Evolutionary conservation across 2,888 invertebrate species (phyloP).

Genomic region (Drosophila leonis): DNA sequence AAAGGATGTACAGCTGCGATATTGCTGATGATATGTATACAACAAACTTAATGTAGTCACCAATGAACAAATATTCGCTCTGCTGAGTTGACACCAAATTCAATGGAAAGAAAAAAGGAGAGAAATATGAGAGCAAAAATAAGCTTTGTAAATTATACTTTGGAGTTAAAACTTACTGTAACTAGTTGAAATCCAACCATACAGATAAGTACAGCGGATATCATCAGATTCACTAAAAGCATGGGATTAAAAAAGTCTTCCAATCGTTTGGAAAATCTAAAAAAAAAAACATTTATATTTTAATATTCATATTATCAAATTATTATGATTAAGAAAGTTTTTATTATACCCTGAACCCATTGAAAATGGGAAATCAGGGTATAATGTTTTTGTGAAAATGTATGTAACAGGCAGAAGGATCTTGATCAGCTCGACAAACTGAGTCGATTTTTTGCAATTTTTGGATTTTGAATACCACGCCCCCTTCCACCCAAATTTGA

Average conservation of each 20-base stretch:
- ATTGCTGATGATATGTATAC: constrained; percentile 83
- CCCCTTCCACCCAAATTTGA: too few relatives aligned
- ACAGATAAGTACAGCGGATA: constrained; percentile 84
- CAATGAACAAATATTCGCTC: constrained; percentile 83
- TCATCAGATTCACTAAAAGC: constrained; percentile 82
- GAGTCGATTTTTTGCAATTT: too few relatives aligned
- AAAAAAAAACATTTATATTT: too few relatives aligned
- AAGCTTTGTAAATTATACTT: neutral
- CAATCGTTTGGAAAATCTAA: constrained; percentile 79
- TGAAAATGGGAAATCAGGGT: too few relatives aligned
- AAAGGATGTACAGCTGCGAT: constrained; percentile 83
- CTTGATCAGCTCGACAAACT: too few relatives aligned
- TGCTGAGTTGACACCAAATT: constrained; percentile 15
- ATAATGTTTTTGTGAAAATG: too few relatives aligned
- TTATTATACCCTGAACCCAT: too few relatives aligned
- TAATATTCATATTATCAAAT: too few relatives aligned
- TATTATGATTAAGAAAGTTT: too few relatives aligned
- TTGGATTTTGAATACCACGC: too few relatives aligned
- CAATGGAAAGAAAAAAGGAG: too few relatives aligned
- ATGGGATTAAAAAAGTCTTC: constrained; percentile 84
- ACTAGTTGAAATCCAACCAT: constrained; percentile 85
- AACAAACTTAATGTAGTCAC: constrained; percentile 83
- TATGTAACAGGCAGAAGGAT: too few relatives aligned
- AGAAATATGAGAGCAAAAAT: neutral
- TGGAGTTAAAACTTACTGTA: constrained; percentile 65